Percentiles rank a stretch among this genome's conserved stretches.
Conservation (phyloP, 2,113 vertebrate genomes). For the Entelurus aequoreus region DNA sequence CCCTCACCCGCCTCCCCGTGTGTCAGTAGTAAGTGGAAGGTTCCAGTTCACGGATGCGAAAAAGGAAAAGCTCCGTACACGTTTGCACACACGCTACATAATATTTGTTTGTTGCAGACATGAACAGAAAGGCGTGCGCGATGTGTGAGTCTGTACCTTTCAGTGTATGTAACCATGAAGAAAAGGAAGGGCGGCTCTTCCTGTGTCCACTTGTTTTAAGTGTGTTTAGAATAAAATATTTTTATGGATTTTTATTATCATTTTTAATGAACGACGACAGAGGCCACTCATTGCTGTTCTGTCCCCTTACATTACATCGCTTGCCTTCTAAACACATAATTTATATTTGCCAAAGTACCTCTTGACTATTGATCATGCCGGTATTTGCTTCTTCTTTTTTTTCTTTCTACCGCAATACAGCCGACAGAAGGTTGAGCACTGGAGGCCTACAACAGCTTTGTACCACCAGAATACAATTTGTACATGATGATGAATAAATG, state of each 20-base stretch:
- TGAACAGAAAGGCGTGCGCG: constrained; percentile 14
- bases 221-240: constrained; percentile 92
- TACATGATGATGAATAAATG: constrained; percentile 71
- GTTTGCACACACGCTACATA: constrained; percentile 25
- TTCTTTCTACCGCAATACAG: constrained; percentile 68
- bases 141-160: constrained; percentile 38
- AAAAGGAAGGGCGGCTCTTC: constrained; percentile 46
- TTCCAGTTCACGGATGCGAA: constrained; percentile 35
- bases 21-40: constrained; percentile 35
- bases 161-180: constrained; percentile 34
- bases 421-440: constrained; percentile 60
- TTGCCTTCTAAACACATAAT: constrained; percentile 69
- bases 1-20: neutral
- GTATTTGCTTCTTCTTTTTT: constrained; percentile 47
- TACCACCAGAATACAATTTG: constrained; percentile 68
- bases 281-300: constrained; percentile 76
- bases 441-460: constrained; percentile 69
- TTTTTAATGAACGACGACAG: constrained; percentile 73
- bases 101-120: constrained; percentile 24
- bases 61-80: constrained; percentile 22
- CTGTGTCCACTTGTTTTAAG: constrained; percentile 80
- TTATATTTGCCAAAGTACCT: constrained; percentile 73
- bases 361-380: constrained; percentile 64
- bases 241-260: constrained; percentile 96
- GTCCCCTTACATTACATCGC: constrained; percentile 44